These are phyloP conservation scores for Salticus scenicus DNA, from an alignment of 2,888 invertebrate genomes.

Conservation along the genomic window DNA sequence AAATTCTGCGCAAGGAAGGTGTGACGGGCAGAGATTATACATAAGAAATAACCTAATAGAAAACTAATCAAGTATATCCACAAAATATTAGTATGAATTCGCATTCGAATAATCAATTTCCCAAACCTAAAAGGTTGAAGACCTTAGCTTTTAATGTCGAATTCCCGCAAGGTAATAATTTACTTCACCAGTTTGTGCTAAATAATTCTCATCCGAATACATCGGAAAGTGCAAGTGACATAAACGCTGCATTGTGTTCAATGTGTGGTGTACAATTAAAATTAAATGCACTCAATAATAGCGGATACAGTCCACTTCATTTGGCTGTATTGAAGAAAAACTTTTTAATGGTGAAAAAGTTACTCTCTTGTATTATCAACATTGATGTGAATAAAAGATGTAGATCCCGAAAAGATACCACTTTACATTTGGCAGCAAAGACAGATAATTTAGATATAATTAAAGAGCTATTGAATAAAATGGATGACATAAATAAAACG, in stretches of 20 bases:
- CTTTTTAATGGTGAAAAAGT: neutral
- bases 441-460: neutral
- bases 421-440: neutral
- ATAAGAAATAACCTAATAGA: no score
- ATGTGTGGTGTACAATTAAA: neutral
- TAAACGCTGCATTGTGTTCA: slow-evolving; percentile 3
- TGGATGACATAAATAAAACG: neutral
- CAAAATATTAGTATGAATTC: no score
- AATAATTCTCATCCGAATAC: slow-evolving; percentile 14
- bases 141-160: no score
- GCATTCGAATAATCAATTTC: no score
- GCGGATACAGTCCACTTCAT: neutral
- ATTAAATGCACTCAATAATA: neutral
- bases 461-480: neutral
- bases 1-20: no score
- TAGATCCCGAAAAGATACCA: neutral
- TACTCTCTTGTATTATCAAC: neutral
- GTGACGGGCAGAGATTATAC: no score
- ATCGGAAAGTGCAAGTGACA: neutral
- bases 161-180: neutral
- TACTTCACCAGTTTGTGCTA: slow-evolving; percentile 34
- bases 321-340: neutral
- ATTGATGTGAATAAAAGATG: neutral
- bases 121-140: no score
- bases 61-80: no score